Evolutionary conservation across 2,113 vertebrate species (phyloP).

Genomic region (Calypte anna): DNA sequence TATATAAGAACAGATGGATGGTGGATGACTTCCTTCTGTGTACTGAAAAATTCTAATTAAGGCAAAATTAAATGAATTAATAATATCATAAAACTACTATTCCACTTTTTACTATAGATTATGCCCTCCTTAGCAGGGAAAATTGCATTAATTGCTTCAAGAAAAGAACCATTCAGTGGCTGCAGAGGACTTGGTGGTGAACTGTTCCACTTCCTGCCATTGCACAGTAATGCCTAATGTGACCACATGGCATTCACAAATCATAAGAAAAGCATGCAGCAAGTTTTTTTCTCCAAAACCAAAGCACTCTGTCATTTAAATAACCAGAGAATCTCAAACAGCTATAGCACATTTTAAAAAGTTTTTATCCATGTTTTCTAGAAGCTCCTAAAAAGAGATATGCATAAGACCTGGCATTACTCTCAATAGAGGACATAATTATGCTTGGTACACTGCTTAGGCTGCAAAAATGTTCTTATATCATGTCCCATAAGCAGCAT

Average conservation of each 20-base stretch:
- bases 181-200: slow-evolving; percentile 14
- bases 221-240: neutral
- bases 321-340: neutral
- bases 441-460: neutral
- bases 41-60: slow-evolving; percentile 60
- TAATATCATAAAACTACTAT: slow-evolving; percentile 55
- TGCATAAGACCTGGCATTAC: neutral
- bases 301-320: neutral
- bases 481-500: neutral
- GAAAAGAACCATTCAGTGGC: slow-evolving; percentile 33
- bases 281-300: neutral
- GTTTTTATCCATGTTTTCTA: neutral
- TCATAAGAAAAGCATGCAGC: neutral
- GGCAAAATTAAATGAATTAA: slow-evolving; percentile 57
- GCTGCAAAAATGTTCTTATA: neutral
- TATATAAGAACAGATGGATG: slow-evolving; percentile 54
- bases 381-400: neutral
- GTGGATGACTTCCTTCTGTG: slow-evolving; percentile 50
- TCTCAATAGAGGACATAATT: neutral
- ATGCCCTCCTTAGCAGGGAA: slow-evolving; percentile 21
- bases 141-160: slow-evolving; percentile 51
- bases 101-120: slow-evolving; percentile 51
- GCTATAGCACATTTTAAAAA: neutral
- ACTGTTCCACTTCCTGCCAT: slow-evolving; percentile 30
- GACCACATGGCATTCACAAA: slow-evolving; percentile 13